These are phyloP conservation scores for Morpho deidamia DNA, from an alignment of 2,888 invertebrate species.

Conservation along the genomic window DNA sequence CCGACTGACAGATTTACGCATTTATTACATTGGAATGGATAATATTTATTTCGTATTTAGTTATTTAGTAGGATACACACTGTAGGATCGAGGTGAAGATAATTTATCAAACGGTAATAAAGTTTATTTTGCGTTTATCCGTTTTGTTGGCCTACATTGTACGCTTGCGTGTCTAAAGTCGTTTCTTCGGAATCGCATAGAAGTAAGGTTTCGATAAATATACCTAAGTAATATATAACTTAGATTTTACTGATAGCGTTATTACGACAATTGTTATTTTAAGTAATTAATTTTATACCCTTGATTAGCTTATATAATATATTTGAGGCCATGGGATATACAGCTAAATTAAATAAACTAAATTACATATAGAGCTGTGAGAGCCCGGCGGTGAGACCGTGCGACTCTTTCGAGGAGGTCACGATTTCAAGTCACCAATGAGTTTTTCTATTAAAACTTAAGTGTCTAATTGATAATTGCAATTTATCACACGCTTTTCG, in stretches of 20 bases:
- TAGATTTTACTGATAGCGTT: slow-evolving; percentile 39
- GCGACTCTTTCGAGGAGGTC: too few species aligned
- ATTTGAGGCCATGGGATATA: too few species aligned
- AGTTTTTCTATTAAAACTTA: too few species aligned
- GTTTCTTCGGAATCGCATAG: slow-evolving; percentile 72
- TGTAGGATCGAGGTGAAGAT: slow-evolving; percentile 14
- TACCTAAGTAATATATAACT: slow-evolving; percentile 40
- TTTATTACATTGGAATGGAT: too few species aligned
- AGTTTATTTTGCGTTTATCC: slow-evolving; percentile 29
- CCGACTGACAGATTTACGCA: too few species aligned
- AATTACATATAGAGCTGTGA: too few species aligned
- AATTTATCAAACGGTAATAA: slow-evolving; percentile 22
- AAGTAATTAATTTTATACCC: slow-evolving; percentile 11
- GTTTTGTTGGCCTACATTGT: slow-evolving; percentile 44
- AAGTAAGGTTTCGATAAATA: slow-evolving; percentile 72
- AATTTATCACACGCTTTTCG: too few species aligned
- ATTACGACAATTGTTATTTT: slow-evolving; percentile 23
- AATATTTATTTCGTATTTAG: too few species aligned
- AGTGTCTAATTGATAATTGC: too few species aligned
- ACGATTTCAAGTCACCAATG: too few species aligned
- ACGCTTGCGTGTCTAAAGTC: slow-evolving; percentile 69
- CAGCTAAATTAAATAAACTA: too few species aligned
- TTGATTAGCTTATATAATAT: neutral
- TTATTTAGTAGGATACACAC: neutral
- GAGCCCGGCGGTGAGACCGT: too few species aligned